Conservation (phyloP, 2,113 vertebrate species). For the Nothobranchius kuhntae region DNA sequence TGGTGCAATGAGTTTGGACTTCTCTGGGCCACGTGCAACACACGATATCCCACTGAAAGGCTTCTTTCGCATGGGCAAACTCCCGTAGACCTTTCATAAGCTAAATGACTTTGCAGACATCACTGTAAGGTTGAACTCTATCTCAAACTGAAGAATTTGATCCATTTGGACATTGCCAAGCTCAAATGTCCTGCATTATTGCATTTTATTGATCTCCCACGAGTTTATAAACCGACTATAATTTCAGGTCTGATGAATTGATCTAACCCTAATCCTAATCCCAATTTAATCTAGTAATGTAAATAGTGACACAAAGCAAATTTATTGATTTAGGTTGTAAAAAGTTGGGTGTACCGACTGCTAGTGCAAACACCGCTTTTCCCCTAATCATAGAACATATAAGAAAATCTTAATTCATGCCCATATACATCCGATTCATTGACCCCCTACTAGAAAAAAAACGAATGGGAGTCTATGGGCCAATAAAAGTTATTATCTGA, state of each 20-base stretch:
- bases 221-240: constrained; percentile 23
- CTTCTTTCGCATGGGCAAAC: constrained; percentile 52
- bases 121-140: constrained; percentile 39
- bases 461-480: too few relatives aligned
- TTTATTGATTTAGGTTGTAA: too few relatives aligned
- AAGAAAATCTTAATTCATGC: too few relatives aligned
- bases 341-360: too few relatives aligned
- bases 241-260: constrained; percentile 6
- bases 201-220: constrained; percentile 47
- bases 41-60: constrained; percentile 50
- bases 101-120: constrained; percentile 74
- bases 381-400: too few relatives aligned
- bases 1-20: constrained; percentile 53
- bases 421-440: too few relatives aligned
- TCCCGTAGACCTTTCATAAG: constrained; percentile 51
- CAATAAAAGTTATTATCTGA: too few relatives aligned
- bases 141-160: constrained; percentile 53
- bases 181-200: constrained; percentile 56
- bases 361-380: too few relatives aligned
- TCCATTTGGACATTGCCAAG: constrained; percentile 44
- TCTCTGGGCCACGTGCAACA: constrained; percentile 65
- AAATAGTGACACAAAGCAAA: neutral
- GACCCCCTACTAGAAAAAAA: too few relatives aligned
- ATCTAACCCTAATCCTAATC: too few relatives aligned
- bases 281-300: neutral